phyloP scores from a whole-genome alignment of 35 echinoderm and acorn worm species.

The Chiridota heheva region DNA sequence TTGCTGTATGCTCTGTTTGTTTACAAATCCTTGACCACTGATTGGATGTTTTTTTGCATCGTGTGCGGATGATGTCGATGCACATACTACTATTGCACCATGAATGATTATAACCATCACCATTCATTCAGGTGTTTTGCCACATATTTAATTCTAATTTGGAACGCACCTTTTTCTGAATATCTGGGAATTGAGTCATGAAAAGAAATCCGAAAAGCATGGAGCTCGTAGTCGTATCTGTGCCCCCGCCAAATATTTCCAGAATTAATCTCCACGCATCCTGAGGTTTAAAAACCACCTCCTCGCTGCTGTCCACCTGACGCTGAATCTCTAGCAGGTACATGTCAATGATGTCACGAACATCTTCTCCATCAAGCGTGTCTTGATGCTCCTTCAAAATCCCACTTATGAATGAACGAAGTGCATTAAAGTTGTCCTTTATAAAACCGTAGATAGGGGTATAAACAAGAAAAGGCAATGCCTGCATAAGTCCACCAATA shows the following conservation, averaged over 20 bases:
- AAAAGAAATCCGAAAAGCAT: neutral
- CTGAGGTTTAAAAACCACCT: neutral
- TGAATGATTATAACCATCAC: too few relatives aligned
- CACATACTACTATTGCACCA: too few relatives aligned
- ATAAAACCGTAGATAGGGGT: neutral
- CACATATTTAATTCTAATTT: too few relatives aligned
- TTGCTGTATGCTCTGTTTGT: too few relatives aligned
- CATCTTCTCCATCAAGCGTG: constrained; percentile 28
- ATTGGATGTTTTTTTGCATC: too few relatives aligned
- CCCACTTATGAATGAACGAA: neutral
- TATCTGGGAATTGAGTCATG: neutral
- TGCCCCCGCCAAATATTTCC: neutral
- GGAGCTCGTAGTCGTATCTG: neutral
- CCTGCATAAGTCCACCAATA: neutral
- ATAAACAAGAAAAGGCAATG: neutral
- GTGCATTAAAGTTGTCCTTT: neutral
- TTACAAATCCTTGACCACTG: too few relatives aligned
- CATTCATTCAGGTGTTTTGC: too few relatives aligned
- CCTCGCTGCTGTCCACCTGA: neutral
- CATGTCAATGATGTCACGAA: constrained; percentile 52
- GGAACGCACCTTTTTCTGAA: neutral
- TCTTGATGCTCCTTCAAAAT: constrained; percentile 36
- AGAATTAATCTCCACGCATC: too few relatives aligned
- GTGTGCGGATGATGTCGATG: too few relatives aligned
- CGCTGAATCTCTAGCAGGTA: constrained; percentile 17